A percentile compares a stretch with the other conserved stretches of the same genome.
These are phyloP conservation scores for Magallana nippona DNA, from an alignment of 2,888 invertebrate species.

Conservation along the genomic window DNA sequence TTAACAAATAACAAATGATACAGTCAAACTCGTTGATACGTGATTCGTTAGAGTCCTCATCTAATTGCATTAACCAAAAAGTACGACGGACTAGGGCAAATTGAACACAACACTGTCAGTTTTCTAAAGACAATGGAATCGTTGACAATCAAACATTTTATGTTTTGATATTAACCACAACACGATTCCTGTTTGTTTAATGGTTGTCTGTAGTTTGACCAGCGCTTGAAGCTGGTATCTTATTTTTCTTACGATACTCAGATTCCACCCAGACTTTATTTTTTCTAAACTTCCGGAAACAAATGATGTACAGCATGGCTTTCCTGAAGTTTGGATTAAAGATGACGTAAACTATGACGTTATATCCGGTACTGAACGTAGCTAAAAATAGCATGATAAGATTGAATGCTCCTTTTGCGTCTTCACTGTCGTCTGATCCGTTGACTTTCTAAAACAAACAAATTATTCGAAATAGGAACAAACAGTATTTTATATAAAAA, in stretches of 20 bases:
- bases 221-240: not conserved
- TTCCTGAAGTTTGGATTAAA: conserved; percentile 63
- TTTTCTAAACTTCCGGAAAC: not conserved
- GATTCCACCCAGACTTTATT: not conserved
- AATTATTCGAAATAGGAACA: too few species aligned
- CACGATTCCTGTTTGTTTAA: too few species aligned
- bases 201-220: not conserved
- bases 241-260: not conserved
- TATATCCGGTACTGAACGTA: conserved; percentile 67
- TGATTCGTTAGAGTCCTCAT: too few species aligned
- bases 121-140: too few species aligned
- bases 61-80: too few species aligned
- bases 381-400: conserved; percentile 58
- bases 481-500: too few species aligned
- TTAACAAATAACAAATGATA: too few species aligned
- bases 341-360: conserved; percentile 64
- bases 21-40: too few species aligned
- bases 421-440: conserved; percentile 53
- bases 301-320: conserved; percentile 52
- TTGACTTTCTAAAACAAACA: conserved; percentile 56
- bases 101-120: too few species aligned
- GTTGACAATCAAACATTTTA: too few species aligned
- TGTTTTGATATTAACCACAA: too few species aligned
- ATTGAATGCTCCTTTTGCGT: conserved; percentile 54
- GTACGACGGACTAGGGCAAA: too few species aligned